A percentile compares a stretch with the other conserved stretches of the same genome.
Conservation (phyloP, 2,797 vertebrate genomes). For the Catharus ustulatus region DNA sequence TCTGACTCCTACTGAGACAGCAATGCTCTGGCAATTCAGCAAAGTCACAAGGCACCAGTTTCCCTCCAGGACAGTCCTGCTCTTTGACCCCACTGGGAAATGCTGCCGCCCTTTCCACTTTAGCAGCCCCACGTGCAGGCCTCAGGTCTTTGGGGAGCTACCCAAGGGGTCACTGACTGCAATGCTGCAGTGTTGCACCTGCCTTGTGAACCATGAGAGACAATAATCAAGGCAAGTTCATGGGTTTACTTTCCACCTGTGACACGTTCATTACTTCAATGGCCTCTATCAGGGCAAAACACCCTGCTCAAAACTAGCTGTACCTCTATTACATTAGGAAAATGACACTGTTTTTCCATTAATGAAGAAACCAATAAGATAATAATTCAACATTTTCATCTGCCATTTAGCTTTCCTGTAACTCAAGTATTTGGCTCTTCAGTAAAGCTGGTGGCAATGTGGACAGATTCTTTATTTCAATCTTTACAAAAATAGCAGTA, state of each 20-base stretch:
- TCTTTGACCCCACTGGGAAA: background rate
- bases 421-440: background rate
- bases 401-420: background rate
- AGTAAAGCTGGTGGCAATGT: background rate
- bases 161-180: background rate
- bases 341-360: background rate
- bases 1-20: background rate
- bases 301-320: background rate
- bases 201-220: fast-evolving
- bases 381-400: background rate
- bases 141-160: background rate
- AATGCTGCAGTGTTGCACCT: background rate
- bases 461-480: background rate
- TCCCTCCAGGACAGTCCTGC: background rate
- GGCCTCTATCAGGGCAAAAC: background rate
- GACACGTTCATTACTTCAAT: background rate
- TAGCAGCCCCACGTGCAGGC: background rate
- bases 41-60: background rate
- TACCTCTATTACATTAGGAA: background rate
- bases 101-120: background rate
- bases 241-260: background rate
- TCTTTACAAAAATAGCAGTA: background rate
- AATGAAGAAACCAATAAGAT: background rate
- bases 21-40: background rate
- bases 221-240: fast-evolving